These are phyloP conservation scores for Quadriops clusia DNA, from an alignment of 2,888 invertebrate genomes.

Conservation along the genomic window DNA sequence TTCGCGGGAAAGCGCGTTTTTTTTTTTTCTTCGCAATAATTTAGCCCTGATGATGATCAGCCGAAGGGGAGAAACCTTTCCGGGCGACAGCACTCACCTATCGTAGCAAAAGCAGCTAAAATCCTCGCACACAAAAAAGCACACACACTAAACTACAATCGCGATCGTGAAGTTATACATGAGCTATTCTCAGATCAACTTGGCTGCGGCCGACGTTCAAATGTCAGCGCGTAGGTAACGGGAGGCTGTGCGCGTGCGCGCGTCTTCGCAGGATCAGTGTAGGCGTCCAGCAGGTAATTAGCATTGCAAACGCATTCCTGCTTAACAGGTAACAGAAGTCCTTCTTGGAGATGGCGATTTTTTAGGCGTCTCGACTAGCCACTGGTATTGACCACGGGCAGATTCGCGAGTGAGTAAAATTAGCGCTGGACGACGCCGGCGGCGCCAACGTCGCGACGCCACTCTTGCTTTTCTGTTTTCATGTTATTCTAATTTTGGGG, in stretches of 20 bases:
- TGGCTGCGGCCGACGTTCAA: conserved; percentile 18
- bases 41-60: neutral
- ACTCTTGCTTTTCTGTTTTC: too few relatives aligned
- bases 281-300: neutral
- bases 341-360: neutral
- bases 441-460: too few relatives aligned
- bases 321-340: neutral
- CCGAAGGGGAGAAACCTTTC: neutral
- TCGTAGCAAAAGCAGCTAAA: too few relatives aligned
- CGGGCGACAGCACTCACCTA: neutral
- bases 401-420: too few relatives aligned
- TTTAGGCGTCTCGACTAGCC: too few relatives aligned
- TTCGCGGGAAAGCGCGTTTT: too few relatives aligned
- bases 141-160: too few relatives aligned
- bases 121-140: too few relatives aligned
- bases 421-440: too few relatives aligned
- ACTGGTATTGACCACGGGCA: too few relatives aligned
- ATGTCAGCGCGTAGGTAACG: conserved; percentile 21
- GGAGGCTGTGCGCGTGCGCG: conserved; percentile 13
- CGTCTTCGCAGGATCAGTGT: conserved; percentile 4
- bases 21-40: conserved; percentile 1
- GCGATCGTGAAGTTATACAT: conserved; percentile 14
- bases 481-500: too few relatives aligned
- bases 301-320: neutral
- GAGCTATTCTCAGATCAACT: conserved; percentile 19